Evolutionary conservation across 2,113 vertebrate genomes (phyloP).

Genomic region (Ammospiza caudacuta): DNA sequence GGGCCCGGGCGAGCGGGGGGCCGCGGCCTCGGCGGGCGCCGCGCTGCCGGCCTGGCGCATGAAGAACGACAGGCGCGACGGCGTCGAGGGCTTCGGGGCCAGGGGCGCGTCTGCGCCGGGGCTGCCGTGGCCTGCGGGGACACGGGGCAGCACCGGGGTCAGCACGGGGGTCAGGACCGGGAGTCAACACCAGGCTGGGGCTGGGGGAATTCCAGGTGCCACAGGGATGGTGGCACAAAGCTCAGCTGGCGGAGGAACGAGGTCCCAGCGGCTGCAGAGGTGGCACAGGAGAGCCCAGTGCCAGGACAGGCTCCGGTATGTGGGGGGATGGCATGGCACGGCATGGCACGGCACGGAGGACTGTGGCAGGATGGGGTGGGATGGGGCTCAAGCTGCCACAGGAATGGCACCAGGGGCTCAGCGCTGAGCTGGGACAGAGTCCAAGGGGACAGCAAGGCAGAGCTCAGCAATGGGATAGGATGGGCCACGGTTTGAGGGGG

Average conservation of each 20-base stretch:
- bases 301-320: neutral
- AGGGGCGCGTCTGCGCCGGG: conserved; percentile 83
- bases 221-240: fast-evolving
- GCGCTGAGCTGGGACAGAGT: neutral
- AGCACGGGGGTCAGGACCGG: neutral
- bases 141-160: neutral
- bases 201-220: fast-evolving
- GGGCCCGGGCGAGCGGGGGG: conserved; percentile 65
- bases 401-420: neutral
- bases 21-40: conserved; percentile 49
- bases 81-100: conserved; percentile 84
- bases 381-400: neutral
- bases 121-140: conserved; percentile 77
- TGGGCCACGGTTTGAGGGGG: too few relatives aligned
- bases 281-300: neutral
- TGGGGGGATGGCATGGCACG: too few relatives aligned
- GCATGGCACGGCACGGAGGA: neutral
- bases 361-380: too few relatives aligned
- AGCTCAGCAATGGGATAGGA: neutral
- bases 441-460: neutral
- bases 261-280: neutral
- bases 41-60: conserved; percentile 83
- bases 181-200: neutral
- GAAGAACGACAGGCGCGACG: conserved; percentile 90
- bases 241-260: too few relatives aligned